Conservation (phyloP, 2,113 vertebrate genomes). For the Promerops cafer region DNA sequence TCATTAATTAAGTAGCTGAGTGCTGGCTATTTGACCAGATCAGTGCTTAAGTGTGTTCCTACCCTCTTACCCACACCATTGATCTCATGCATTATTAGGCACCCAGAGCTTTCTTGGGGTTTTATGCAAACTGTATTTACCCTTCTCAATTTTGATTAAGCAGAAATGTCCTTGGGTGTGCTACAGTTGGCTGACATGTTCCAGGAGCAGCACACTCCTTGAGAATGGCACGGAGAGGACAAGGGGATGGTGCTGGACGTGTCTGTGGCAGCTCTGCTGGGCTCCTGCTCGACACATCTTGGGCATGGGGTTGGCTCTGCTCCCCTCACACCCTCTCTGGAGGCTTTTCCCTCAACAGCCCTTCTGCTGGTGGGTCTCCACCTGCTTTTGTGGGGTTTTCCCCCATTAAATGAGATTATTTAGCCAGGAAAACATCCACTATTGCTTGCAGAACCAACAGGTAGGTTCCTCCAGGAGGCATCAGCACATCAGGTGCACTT, state of each 20-base stretch:
- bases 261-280: not conserved
- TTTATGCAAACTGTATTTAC: constrained; percentile 8
- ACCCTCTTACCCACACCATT: not conserved
- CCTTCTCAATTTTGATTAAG: not conserved
- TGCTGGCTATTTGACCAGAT: not conserved
- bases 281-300: not conserved
- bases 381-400: not conserved
- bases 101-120: not conserved
- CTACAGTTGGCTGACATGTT: not conserved
- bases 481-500: not conserved
- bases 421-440: not conserved
- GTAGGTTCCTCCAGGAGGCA: not conserved
- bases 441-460: not conserved
- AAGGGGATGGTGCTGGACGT: fast-evolving
- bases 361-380: not conserved
- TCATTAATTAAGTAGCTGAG: constrained; percentile 39
- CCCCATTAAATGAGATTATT: not conserved
- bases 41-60: not conserved
- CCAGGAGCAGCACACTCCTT: not conserved
- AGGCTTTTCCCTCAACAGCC: not conserved
- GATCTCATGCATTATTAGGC: constrained; percentile 5
- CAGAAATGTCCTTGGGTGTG: not conserved
- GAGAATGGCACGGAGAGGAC: not conserved
- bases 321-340: not conserved
- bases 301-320: not conserved